Evolutionary conservation across 1,140 invertebrate genomes (phyloP), one percentile per base, ranked within the genome.

Genomic region (Lordiphosa stackelbergi): DNA sequence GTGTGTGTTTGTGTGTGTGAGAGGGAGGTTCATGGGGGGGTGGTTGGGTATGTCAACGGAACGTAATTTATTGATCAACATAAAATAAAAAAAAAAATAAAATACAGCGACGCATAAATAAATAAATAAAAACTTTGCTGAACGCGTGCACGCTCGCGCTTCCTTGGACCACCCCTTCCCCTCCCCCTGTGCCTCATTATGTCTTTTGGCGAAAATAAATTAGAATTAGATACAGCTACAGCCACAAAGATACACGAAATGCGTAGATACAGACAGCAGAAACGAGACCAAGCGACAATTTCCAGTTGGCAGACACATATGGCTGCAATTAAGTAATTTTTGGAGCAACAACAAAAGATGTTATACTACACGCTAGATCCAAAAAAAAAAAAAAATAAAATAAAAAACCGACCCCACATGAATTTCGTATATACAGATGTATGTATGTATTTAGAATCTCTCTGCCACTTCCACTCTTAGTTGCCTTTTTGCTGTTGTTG

Each of bases 251-350:
- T 57, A 73, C 47, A 63, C 72, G 73, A 69, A 81, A 81, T 71
- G 71, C 75, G 75, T 81, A 79, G 62, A 71, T 71, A 57, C 61
- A 54, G 16, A 48, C 34, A 7, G 19, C 19, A 19, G 3, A 52
- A 40, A 37, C 9, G 6, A 52, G 19, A 13, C 16, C n/a, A 36
- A 40, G 38, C 16, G 37, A 49, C 31, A 58, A 79, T 75, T 79
- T 79, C 75, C 75, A 81, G 75, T 74, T 74, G 69, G 12, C 45
- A 31, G 34, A 47, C 38, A 79, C 75, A 79, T 79, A 71, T 79
- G 75, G 75, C 75, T 79, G 75, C 75, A 79, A 75, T 79, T 79
- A 79, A 79, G 75, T 81, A 74, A 75, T 75, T 74, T 75, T 73
- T 74, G 71, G 51, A 74, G 52, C 66, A 75, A 66, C 49, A 61